Evolutionary conservation across 2,797 vertebrate genomes (phyloP).

Genomic region (Setipinna tenuifilis): DNA sequence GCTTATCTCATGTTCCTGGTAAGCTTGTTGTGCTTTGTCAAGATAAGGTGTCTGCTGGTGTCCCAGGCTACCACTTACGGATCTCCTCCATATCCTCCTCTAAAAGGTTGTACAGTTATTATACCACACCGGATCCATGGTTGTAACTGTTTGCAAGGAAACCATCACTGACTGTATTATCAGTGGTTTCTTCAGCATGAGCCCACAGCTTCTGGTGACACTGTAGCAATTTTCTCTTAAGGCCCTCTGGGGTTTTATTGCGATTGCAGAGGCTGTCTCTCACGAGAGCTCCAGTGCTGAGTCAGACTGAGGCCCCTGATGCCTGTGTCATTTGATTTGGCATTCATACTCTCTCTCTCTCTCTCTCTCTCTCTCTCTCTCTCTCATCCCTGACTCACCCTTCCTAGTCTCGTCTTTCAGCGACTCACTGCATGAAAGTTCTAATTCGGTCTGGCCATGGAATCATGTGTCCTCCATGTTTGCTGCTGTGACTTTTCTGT

Average conservation of each 20-base stretch:
- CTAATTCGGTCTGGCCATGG: constrained; percentile 14
- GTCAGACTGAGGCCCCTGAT: background rate
- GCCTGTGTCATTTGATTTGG: background rate
- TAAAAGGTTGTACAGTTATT: background rate
- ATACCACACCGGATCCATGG: background rate
- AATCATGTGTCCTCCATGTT: constrained; percentile 21
- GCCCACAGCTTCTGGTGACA: background rate
- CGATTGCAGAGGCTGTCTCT: background rate
- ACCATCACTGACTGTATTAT: background rate
- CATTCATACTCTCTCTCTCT: background rate
- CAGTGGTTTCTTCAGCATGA: background rate
- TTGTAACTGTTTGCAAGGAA: background rate
- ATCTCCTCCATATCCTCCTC: background rate
- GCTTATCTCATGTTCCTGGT: background rate
- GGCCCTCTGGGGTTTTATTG: background rate
- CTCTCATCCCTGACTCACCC: background rate
- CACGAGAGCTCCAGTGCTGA: background rate
- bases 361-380: background rate
- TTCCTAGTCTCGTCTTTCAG: constrained; percentile 7
- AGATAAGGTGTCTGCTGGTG: background rate
- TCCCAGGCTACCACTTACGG: background rate
- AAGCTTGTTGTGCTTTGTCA: constrained; percentile 12
- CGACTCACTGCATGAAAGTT: background rate
- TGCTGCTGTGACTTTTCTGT: background rate
- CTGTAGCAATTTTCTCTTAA: background rate